Percentiles rank a stretch among this genome's conserved stretches.
phyloP scores from a whole-genome alignment of 2,113 vertebrate genomes.

The Neolamprologus hecqui region DNA sequence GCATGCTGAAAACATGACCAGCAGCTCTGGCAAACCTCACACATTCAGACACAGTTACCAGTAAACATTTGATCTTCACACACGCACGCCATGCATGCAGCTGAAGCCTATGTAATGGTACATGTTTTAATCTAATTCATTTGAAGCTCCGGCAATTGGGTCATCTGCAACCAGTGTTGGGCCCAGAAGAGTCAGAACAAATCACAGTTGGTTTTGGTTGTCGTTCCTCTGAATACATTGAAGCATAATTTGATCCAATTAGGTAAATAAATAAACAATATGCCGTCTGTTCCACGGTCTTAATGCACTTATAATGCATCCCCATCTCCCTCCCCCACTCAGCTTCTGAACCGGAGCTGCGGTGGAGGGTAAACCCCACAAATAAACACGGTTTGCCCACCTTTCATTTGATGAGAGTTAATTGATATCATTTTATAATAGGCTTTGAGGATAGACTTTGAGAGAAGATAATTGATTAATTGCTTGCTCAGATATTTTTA shows the following conservation, averaged over 20 bases:
- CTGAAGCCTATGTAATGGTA: neutral
- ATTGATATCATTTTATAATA: slow-evolving; percentile 9
- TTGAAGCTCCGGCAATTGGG: slow-evolving; percentile 22
- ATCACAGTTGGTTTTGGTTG: slow-evolving; percentile 55
- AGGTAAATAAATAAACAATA: slow-evolving; percentile 74
- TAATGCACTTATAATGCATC: slow-evolving; percentile 49
- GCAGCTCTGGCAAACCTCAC: slow-evolving; percentile 24
- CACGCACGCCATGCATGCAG: neutral
- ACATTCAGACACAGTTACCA: slow-evolving; percentile 51
- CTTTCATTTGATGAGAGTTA: slow-evolving; percentile 8
- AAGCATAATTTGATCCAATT: slow-evolving; percentile 68
- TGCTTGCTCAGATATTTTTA: neutral
- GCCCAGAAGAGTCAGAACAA: slow-evolving; percentile 36
- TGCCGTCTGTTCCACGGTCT: slow-evolving; percentile 62
- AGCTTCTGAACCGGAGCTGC: neutral
- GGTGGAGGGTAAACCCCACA: slow-evolving; percentile 5
- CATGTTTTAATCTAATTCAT: slow-evolving; percentile 12
- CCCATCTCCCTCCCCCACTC: slow-evolving; percentile 18
- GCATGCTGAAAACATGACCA: slow-evolving; percentile 22
- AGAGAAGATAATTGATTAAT: neutral
- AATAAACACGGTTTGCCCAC: neutral
- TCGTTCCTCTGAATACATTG: slow-evolving; percentile 49
- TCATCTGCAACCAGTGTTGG: neutral
- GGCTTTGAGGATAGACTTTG: neutral
- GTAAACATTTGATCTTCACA: slow-evolving; percentile 19